A percentile compares a stretch with the other conserved stretches of the same genome.
Evolutionary conservation across 2,888 invertebrate species (phyloP).

Genomic region (Drosophila barbarae): DNA sequence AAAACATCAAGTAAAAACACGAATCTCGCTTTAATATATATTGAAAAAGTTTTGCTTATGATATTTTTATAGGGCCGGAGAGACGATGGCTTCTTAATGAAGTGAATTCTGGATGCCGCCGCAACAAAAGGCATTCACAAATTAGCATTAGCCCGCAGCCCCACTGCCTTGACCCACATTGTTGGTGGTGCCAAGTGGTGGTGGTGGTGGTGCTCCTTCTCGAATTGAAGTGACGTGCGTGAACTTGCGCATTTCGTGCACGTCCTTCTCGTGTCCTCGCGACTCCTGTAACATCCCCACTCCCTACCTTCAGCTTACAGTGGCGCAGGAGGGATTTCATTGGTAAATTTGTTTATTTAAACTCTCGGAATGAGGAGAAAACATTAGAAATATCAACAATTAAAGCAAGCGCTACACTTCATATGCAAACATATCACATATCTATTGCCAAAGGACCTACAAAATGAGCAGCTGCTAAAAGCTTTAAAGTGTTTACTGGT

Average conservation of each 20-base stretch:
- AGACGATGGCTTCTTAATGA: constrained; percentile 48
- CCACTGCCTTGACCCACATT: constrained; percentile 29
- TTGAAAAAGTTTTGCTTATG: constrained; percentile 57
- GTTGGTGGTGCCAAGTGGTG: constrained; percentile 17
- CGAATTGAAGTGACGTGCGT: constrained; percentile 60
- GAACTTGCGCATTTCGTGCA: constrained; percentile 66
- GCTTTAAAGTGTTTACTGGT: not conserved
- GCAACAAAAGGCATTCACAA: constrained; percentile 53
- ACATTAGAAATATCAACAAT: not conserved
- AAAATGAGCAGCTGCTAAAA: not conserved
- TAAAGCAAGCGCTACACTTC: not conserved
- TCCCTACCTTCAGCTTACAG: not conserved
- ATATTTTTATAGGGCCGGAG: constrained; percentile 22
- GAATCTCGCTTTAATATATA: constrained; percentile 54
- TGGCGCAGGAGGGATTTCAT: constrained; percentile 1
- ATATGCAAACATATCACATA: not conserved
- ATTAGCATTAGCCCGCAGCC: constrained; percentile 53
- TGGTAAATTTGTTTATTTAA: not conserved
- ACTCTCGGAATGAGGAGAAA: not conserved
- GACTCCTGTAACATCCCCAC: constrained; percentile 39
- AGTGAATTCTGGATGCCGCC: constrained; percentile 44
- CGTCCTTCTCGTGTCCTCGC: constrained; percentile 56
- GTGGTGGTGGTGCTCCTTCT: constrained; percentile 8
- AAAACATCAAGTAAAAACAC: constrained; percentile 34
- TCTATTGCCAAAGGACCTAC: not conserved